Evolutionary conservation across 2,113 vertebrate species (phyloP).

Genomic region (Oreotrochilus melanogaster): DNA sequence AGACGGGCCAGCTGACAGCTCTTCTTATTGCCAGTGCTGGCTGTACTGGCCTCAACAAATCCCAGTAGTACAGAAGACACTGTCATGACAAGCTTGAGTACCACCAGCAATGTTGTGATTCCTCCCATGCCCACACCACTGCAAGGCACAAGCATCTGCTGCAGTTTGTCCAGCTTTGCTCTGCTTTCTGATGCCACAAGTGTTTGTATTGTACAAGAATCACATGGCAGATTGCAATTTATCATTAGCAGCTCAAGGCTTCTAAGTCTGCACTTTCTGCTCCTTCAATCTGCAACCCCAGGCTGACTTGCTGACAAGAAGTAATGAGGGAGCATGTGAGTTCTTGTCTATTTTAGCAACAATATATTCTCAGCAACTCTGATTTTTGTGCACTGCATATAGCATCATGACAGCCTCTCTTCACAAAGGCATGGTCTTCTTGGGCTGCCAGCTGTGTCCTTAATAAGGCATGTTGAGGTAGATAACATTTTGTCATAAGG

Average conservation of each 20-base stretch:
- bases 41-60: background rate
- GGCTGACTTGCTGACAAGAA: background rate
- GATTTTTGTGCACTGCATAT: background rate
- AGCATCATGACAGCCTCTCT: background rate
- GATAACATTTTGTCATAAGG: background rate
- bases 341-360: background rate
- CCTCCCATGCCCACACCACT: background rate
- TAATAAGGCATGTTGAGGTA: background rate
- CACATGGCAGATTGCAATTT: background rate
- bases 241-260: background rate
- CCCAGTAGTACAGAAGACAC: background rate
- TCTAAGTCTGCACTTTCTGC: background rate
- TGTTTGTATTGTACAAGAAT: background rate
- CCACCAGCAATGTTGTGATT: background rate
- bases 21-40: background rate
- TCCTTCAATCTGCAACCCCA: background rate
- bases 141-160: background rate
- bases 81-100: rapidly evolving
- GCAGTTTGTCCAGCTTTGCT: background rate
- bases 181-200: background rate
- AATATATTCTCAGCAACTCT: background rate
- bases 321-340: background rate
- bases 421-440: background rate
- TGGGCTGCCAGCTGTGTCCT: background rate
- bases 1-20: background rate